These are phyloP conservation scores for Crotalus tigris DNA, from an alignment of 2,113 vertebrate genomes.

Conservation along the genomic window DNA sequence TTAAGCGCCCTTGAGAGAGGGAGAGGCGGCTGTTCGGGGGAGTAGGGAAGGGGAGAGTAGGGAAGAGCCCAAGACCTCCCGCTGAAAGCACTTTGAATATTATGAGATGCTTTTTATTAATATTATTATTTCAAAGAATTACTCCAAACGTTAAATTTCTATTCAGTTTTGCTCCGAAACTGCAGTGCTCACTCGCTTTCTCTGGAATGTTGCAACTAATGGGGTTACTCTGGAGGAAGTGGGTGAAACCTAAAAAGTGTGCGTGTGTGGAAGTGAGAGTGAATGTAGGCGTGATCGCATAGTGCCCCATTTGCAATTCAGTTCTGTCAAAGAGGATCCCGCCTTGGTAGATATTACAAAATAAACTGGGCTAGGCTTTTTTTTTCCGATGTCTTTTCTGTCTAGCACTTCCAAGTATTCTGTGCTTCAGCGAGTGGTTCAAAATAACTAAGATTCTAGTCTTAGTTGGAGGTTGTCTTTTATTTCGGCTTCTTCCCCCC, in stretches of 20 bases:
- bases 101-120: neutral
- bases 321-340: neutral
- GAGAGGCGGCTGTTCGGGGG: neutral
- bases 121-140: neutral
- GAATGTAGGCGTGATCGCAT: neutral
- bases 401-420: neutral
- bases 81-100: slow-evolving; percentile 28
- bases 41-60: too few species aligned
- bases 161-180: neutral
- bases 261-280: neutral
- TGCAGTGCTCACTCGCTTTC: neutral
- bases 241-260: neutral
- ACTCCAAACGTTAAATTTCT: neutral
- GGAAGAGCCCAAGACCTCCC: neutral
- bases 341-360: neutral
- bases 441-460: neutral
- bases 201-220: neutral
- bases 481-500: neutral
- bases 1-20: neutral
- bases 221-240: neutral
- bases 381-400: neutral
- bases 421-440: neutral
- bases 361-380: neutral
- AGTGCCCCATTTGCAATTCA: neutral
- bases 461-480: neutral